Evolutionary conservation across 2,113 vertebrate species (phyloP).

Genomic region (Columbina picui): DNA sequence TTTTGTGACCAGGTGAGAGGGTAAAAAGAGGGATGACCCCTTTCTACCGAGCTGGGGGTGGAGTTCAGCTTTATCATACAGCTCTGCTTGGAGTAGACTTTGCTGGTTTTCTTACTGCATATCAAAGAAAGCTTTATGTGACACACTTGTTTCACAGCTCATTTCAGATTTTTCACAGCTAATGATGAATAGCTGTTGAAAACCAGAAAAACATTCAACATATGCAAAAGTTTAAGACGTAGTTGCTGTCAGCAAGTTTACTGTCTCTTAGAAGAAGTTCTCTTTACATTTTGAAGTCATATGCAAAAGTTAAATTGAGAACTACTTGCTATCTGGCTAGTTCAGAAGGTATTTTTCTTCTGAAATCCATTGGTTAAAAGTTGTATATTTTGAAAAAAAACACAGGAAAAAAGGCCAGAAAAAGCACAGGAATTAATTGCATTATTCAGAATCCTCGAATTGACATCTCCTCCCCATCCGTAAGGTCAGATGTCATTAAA

Average conservation of each 20-base stretch:
- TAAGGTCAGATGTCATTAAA: neutral
- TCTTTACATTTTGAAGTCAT: neutral
- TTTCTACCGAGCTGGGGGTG: neutral
- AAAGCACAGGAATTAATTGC: neutral
- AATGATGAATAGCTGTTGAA: neutral
- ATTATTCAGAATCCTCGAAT: neutral
- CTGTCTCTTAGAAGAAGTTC: neutral
- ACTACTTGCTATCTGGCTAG: neutral
- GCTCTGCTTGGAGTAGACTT: neutral
- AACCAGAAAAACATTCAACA: neutral
- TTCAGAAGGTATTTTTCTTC: neutral
- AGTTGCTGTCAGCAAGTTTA: neutral
- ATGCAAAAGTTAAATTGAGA: neutral
- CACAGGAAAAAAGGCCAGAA: neutral
- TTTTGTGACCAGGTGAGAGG: neutral
- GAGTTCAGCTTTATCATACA: neutral
- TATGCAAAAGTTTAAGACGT: neutral
- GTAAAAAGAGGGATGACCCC: neutral
- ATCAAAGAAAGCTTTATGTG: neutral
- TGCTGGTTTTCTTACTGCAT: neutral
- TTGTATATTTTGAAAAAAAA: neutral
- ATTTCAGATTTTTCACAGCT: neutral
- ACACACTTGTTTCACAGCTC: neutral
- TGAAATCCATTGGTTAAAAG: neutral
- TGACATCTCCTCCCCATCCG: fast-evolving